A percentile compares a stretch with the other conserved stretches of the same genome.
Conservation (phyloP, 92 coral and sea anemone species). For the Blastomussa wellsi region DNA sequence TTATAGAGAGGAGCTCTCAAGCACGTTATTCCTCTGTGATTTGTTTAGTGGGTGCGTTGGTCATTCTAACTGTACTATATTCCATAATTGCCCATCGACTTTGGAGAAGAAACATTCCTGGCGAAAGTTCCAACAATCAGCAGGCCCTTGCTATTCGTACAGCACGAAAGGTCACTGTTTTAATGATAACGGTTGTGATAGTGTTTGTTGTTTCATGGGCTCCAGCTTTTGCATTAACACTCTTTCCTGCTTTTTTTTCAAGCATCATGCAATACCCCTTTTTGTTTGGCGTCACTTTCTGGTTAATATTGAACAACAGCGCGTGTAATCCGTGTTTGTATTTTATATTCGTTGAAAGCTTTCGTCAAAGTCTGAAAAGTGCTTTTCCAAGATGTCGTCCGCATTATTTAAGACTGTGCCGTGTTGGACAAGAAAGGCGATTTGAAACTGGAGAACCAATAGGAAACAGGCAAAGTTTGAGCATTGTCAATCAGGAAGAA, state of each 20-base stretch:
- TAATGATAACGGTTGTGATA: slow-evolving; percentile 25
- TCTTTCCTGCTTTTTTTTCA: not conserved
- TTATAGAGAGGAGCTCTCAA: not conserved
- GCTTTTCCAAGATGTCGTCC: slow-evolving; percentile 7
- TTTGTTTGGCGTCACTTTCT: slow-evolving; percentile 1
- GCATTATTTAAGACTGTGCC: not conserved
- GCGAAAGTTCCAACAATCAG: slow-evolving; percentile 4
- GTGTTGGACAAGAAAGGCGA: not conserved
- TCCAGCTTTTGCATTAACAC: slow-evolving; percentile 1
- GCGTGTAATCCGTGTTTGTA: slow-evolving; percentile 24
- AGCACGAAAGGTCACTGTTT: slow-evolving; percentile 23
- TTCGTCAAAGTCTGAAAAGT: slow-evolving; percentile 9
- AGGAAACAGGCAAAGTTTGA: not conserved
- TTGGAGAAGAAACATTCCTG: slow-evolving; percentile 26
- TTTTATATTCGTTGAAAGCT: slow-evolving; percentile 29
- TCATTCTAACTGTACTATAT: not conserved
- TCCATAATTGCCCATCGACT: slow-evolving; percentile 13
- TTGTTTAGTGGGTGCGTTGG: not conserved
- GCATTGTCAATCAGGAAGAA: not conserved
- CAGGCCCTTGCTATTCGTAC: slow-evolving; percentile 11
- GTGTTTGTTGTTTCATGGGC: slow-evolving; percentile 14
- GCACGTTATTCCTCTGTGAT: not conserved
- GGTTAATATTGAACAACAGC: slow-evolving; percentile 13
- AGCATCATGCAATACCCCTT: not conserved
- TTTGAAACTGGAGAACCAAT: slow-evolving; percentile 2